These are phyloP conservation scores for Empis stercorea DNA, from an alignment of 2,888 invertebrate species.

Conservation along the genomic window DNA sequence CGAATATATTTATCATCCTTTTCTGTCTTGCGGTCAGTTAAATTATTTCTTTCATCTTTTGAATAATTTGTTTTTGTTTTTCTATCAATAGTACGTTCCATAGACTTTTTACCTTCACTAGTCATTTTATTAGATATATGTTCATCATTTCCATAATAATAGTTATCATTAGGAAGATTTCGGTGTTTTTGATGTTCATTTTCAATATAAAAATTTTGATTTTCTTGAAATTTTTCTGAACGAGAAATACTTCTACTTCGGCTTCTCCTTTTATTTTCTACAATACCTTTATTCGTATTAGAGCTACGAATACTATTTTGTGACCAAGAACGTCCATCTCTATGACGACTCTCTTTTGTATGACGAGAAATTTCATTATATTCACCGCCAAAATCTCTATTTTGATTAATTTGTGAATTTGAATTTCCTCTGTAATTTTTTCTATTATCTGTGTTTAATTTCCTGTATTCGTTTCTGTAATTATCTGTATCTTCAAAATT, in stretches of 20 bases:
- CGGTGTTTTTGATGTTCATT: constrained; percentile 27
- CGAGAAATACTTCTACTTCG: not conserved
- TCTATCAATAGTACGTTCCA: not conserved
- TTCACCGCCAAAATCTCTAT: no score
- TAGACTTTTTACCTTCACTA: constrained; percentile 21
- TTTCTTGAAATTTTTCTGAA: constrained; percentile 36
- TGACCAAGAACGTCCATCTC: constrained; percentile 11
- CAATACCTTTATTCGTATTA: not conserved
- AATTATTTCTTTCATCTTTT: constrained; percentile 10
- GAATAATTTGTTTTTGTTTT: not conserved
- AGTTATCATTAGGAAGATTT: no score
- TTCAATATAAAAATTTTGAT: constrained; percentile 43
- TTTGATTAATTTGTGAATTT: no score
- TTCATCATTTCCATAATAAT: no score
- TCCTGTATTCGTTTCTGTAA: no score
- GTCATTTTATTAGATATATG: no score
- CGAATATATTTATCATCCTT: constrained; percentile 23
- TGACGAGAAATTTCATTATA: no score
- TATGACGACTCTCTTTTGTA: not conserved
- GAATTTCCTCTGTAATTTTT: no score
- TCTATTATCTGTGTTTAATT: no score
- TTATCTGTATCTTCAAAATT: no score
- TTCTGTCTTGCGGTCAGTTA: constrained; percentile 22
- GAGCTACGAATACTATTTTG: constrained; percentile 6
- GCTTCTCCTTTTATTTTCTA: constrained; percentile 22